Conservation (phyloP, 2,797 vertebrate genomes). For the Denticeps clupeoides region DNA sequence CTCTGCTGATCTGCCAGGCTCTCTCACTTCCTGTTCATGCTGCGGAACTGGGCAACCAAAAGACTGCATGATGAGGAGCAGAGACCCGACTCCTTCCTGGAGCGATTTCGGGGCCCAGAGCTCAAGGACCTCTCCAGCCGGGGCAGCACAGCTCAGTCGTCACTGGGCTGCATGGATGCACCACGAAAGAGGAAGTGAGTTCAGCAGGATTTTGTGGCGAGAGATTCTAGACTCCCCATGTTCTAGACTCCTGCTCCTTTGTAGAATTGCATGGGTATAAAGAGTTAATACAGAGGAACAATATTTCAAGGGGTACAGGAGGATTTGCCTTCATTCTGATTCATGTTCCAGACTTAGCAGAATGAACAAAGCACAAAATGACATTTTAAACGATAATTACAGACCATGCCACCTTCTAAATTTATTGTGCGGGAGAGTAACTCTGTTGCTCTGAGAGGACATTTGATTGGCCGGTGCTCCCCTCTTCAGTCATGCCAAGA, state of each 20-base stretch:
- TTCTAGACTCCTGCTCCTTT: no score
- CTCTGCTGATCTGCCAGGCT: slow-evolving; percentile 57
- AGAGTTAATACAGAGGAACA: neutral
- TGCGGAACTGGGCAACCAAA: slow-evolving; percentile 69
- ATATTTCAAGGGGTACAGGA: no score
- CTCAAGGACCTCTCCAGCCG: slow-evolving; percentile 63
- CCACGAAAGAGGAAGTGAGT: slow-evolving; percentile 61
- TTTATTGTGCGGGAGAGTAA: no score
- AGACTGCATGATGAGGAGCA: slow-evolving; percentile 51
- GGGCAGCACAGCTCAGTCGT: slow-evolving; percentile 55
- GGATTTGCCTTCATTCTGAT: no score
- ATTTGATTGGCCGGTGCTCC: no score
- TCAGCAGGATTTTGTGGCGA: neutral
- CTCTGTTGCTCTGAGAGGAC: no score
- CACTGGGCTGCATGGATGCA: slow-evolving; percentile 42
- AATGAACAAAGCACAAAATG: no score
- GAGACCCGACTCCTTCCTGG: slow-evolving; percentile 76
- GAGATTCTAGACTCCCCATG: neutral
- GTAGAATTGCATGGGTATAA: neutral
- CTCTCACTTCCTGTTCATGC: slow-evolving; percentile 67
- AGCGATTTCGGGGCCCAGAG: slow-evolving; percentile 72
- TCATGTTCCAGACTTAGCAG: no score
- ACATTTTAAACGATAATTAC: no score
- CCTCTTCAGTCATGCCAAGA: no score
- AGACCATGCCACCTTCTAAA: no score